phyloP scores from a whole-genome alignment of 2,797 vertebrate species.

The Trichosurus vulpecula region DNA sequence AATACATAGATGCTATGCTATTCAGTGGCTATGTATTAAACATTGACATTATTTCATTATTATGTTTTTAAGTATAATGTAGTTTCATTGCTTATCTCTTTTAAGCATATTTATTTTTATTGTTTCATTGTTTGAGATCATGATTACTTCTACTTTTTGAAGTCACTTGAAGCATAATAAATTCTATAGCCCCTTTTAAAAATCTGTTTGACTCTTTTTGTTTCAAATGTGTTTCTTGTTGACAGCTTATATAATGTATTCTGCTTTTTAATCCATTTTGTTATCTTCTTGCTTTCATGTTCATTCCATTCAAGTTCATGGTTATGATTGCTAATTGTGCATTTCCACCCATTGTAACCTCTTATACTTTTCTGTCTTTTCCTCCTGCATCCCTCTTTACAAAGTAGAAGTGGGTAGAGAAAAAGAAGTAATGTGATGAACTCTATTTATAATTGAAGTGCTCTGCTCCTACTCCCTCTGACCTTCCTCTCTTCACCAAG shows the following conservation, averaged over 20 bases:
- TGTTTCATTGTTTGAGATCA: background rate
- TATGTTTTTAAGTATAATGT: background rate
- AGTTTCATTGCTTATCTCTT: background rate
- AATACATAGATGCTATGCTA: background rate
- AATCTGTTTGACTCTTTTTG: background rate
- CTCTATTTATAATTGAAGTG: background rate
- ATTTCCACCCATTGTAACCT: background rate
- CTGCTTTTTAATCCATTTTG: background rate
- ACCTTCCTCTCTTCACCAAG: background rate
- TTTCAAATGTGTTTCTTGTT: background rate
- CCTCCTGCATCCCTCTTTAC: background rate
- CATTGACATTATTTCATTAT: background rate
- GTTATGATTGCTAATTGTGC: background rate
- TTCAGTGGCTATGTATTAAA: background rate
- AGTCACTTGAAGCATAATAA: background rate
- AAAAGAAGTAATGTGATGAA: background rate
- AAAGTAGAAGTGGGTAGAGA: background rate
- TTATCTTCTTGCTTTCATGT: background rate
- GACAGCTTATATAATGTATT: background rate
- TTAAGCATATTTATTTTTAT: background rate
- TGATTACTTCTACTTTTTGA: background rate
- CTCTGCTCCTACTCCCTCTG: background rate
- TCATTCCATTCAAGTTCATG: background rate
- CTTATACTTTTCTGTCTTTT: background rate
- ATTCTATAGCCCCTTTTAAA: background rate